Conservation (phyloP, 2,113 vertebrate species). For the Nestor notabilis region DNA sequence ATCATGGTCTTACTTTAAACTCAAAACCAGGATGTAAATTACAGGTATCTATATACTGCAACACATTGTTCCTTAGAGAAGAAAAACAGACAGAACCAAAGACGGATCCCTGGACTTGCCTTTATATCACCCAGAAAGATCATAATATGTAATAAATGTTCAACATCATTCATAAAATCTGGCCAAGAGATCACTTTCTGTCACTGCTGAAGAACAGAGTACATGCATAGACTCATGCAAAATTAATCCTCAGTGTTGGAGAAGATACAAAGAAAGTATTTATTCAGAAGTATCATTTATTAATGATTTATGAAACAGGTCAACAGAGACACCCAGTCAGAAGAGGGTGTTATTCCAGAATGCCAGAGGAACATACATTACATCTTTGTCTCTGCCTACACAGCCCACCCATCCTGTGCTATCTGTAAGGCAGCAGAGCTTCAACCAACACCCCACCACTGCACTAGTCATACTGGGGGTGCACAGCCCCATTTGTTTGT, state of each 20-base stretch:
- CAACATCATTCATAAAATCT: not conserved
- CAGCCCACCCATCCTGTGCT: not conserved
- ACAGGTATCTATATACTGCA: not conserved
- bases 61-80: not conserved
- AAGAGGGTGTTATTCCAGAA: not conserved
- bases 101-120: not conserved
- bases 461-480: accelerated
- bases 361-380: not conserved
- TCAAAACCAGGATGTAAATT: not conserved
- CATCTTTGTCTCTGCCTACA: not conserved
- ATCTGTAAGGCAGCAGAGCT: not conserved
- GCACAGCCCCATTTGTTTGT: not conserved
- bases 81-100: not conserved
- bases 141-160: not conserved
- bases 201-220: not conserved
- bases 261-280: not conserved
- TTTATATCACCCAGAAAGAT: not conserved
- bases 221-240: not conserved
- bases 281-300: not conserved
- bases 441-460: not conserved
- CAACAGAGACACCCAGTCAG: not conserved
- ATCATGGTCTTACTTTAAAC: not conserved
- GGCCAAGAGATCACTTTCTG: not conserved
- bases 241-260: not conserved
- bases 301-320: not conserved